phyloP scores from a whole-genome alignment of 2,888 invertebrate genomes.

The Rapana venosa region DNA sequence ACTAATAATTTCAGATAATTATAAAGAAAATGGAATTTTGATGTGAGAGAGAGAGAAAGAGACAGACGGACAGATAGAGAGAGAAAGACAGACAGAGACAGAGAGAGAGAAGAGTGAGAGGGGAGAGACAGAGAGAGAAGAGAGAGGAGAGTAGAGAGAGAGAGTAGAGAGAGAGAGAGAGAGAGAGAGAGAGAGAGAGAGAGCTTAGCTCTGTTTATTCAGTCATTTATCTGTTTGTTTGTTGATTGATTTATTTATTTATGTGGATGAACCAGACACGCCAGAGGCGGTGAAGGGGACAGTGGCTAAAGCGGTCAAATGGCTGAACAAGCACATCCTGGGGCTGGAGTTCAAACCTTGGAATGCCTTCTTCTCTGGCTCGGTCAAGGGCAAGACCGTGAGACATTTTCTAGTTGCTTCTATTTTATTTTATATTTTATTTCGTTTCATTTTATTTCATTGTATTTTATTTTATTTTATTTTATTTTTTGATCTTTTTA shows the following conservation, averaged over 20 bases:
- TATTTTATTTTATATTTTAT: neutral
- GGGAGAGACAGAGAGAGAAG: no score
- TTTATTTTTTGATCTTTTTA: no score
- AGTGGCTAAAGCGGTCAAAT: slow-evolving; percentile 32
- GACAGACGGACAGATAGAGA: no score
- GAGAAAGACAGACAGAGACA: no score
- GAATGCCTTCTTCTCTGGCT: slow-evolving; percentile 59
- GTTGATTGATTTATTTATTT: neutral
- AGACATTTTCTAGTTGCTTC: neutral
- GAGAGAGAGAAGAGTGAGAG: no score
- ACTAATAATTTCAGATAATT: no score
- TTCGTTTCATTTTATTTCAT: neutral
- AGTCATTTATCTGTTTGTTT: neutral
- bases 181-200: neutral
- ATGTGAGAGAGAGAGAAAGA: no score
- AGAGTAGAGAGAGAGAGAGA: neutral
- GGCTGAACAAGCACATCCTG: slow-evolving; percentile 45
- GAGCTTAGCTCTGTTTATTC: neutral
- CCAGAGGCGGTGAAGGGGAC: slow-evolving; percentile 39
- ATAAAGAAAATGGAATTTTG: no score
- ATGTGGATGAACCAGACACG: neutral
- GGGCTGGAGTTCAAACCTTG: slow-evolving; percentile 53
- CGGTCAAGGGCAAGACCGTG: slow-evolving; percentile 53
- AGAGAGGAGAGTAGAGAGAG: no score
- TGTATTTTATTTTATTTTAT: neutral